These are phyloP conservation scores for Zonotrichia albicollis DNA, from an alignment of 2,797 vertebrate species.

Conservation along the genomic window DNA sequence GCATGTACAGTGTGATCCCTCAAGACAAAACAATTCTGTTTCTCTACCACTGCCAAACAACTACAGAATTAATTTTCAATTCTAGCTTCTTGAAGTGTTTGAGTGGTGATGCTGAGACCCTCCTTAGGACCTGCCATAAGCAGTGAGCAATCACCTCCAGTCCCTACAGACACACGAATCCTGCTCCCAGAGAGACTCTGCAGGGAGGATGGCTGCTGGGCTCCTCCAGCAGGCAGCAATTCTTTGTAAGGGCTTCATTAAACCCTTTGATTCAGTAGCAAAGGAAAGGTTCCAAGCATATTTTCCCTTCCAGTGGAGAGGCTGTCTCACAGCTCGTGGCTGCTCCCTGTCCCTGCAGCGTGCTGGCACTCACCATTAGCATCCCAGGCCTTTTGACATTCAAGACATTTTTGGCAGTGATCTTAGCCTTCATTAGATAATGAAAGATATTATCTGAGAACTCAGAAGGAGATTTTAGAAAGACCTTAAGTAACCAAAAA, in stretches of 20 bases:
- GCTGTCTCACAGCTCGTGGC: not conserved
- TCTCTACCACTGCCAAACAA: not conserved
- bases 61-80: not conserved
- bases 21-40: not conserved
- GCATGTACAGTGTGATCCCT: not conserved
- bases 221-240: not conserved
- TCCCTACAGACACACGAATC: not conserved
- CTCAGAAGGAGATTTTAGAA: not conserved
- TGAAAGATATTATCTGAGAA: not conserved
- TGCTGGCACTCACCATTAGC: accelerated
- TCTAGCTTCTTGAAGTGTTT: not conserved
- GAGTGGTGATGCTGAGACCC: not conserved
- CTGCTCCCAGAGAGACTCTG: not conserved
- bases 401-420: not conserved
- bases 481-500: not conserved
- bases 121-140: accelerated
- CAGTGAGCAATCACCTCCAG: not conserved
- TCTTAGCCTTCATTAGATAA: not conserved
- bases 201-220: not conserved
- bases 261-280: not conserved
- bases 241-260: not conserved
- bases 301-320: not conserved
- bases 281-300: not conserved
- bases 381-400: not conserved
- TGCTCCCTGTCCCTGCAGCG: not conserved